Evolutionary conservation across 2,888 invertebrate genomes (phyloP).

Genomic region (Dasypogon diadema): DNA sequence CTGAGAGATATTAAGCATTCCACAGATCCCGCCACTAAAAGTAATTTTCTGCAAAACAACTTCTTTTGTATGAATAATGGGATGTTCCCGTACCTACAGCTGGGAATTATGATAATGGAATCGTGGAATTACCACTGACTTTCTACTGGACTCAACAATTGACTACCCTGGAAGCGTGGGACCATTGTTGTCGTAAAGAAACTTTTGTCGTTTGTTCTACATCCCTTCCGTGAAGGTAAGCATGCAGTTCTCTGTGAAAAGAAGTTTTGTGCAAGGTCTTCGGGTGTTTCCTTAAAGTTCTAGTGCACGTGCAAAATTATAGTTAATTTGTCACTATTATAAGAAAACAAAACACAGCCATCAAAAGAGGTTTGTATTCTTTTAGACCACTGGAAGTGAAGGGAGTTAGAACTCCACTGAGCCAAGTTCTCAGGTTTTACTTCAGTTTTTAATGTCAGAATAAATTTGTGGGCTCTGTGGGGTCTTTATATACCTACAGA

Average conservation of each 20-base stretch:
- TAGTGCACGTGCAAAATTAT: constrained; percentile 13
- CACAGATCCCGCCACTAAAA: neutral
- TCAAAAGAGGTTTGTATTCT: no score
- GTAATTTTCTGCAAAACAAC: constrained; percentile 7
- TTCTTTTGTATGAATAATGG: constrained; percentile 14
- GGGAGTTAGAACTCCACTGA: no score
- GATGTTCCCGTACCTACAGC: neutral
- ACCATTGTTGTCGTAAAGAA: neutral
- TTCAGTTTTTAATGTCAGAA: no score
- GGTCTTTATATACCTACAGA: no score
- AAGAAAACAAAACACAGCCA: neutral
- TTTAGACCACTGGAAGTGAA: no score
- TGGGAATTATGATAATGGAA: neutral
- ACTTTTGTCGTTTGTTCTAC: constrained; percentile 1
- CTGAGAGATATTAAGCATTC: neutral
- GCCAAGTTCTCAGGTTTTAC: no score
- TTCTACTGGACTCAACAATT: constrained; percentile 7
- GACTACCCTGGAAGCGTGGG: neutral
- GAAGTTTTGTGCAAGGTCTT: neutral
- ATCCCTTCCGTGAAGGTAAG: neutral
- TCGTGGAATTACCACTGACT: neutral
- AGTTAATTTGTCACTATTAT: neutral
- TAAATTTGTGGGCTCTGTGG: no score
- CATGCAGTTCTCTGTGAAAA: neutral
- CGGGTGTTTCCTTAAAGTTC: neutral